phyloP scores from a whole-genome alignment of 1,140 invertebrate species.

The Zelostemma sp. region DNA sequence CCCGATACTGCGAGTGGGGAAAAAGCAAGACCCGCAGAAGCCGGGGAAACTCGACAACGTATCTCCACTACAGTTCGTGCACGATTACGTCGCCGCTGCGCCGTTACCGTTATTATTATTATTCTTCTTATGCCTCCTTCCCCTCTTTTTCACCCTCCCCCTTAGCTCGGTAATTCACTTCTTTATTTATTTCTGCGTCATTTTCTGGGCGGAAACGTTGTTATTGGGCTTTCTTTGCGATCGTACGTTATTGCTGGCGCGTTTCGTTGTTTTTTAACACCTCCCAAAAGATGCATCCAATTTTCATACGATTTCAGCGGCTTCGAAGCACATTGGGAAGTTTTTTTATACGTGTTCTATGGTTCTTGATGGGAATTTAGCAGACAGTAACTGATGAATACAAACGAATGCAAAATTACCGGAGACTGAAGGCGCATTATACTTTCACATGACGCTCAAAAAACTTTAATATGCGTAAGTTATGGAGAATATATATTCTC shows the following conservation, averaged over 20 bases:
- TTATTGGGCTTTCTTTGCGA: constrained; percentile 1
- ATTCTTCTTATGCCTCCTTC: constrained; percentile 23
- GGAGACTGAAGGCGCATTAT: background rate
- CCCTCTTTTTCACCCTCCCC: constrained; percentile 9
- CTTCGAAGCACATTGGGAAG: background rate
- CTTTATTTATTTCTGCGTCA: constrained; percentile 26
- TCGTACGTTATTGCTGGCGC: background rate
- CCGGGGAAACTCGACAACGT: constrained; percentile 42
- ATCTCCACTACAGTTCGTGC: constrained; percentile 34
- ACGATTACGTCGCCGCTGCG: constrained; percentile 38
- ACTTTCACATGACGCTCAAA: constrained; percentile 1
- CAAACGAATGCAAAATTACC: constrained; percentile 8
- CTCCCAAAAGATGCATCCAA: background rate
- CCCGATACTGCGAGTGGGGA: constrained; percentile 15
- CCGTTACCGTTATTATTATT: constrained; percentile 33
- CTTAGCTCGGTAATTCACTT: constrained; percentile 20
- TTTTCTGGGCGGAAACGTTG: constrained; percentile 6
- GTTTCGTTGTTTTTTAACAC: background rate
- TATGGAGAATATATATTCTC: constrained; percentile 1
- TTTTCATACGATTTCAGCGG: background rate
- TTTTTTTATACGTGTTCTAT: background rate
- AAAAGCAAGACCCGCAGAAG: constrained; percentile 12
- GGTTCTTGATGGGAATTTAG: background rate
- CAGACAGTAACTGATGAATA: constrained; percentile 1
- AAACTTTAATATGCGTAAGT: constrained; percentile 6